Conservation (phyloP, 2,797 vertebrate genomes). For the Vespertilio murinus region DNA sequence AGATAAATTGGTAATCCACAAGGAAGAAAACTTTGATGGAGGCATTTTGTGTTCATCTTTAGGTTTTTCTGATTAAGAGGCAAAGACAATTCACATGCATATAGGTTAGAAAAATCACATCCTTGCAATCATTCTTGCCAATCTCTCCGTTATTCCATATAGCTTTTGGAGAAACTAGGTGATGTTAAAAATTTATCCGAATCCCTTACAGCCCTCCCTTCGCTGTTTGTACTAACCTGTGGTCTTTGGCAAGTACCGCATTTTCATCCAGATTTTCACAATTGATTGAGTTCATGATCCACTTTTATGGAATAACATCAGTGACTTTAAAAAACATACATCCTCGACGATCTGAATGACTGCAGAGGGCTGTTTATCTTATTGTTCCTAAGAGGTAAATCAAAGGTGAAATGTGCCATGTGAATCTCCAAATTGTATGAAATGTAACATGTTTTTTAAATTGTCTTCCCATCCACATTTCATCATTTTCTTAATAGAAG, state of each 20-base stretch:
- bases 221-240: conserved; percentile 18
- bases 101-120: not conserved
- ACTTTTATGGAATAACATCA: not conserved
- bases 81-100: not conserved
- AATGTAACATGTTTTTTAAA: not conserved
- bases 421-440: not conserved
- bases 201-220: not conserved
- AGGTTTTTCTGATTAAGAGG: not conserved
- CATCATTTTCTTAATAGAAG: not conserved
- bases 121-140: not conserved
- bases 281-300: not conserved
- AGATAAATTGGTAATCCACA: not conserved
- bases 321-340: not conserved
- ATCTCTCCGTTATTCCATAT: not conserved
- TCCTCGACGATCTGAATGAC: not conserved
- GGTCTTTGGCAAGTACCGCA: not conserved
- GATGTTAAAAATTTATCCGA: not conserved
- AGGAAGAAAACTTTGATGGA: not conserved
- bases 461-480: not conserved
- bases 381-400: not conserved
- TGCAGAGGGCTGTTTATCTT: not conserved
- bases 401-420: not conserved
- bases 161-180: not conserved
- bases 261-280: conserved; percentile 38
- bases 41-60: not conserved